A percentile compares a stretch with the other conserved stretches of the same genome.
Conservation (phyloP, 2,888 invertebrate genomes). For the Alloscopus bannaensis region DNA sequence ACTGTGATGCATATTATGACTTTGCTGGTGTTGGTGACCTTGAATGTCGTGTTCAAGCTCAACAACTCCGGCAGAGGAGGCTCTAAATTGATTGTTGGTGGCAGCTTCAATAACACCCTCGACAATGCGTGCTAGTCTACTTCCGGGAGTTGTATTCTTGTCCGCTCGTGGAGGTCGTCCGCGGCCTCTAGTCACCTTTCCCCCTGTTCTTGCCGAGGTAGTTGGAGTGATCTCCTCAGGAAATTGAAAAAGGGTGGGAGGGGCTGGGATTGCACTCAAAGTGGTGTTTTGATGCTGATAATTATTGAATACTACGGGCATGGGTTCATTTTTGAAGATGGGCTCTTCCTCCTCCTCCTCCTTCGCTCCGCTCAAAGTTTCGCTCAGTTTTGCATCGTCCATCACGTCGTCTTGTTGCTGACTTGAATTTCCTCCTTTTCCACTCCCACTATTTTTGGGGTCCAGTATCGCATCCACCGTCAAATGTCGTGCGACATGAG, state of each 20-base stretch:
- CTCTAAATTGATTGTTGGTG: constrained; percentile 1
- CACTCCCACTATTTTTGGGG: not conserved
- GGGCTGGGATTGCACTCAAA: not conserved
- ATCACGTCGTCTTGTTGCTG: too few species aligned
- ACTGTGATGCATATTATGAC: not conserved
- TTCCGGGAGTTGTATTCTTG: constrained; percentile 28
- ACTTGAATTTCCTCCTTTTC: constrained; percentile 28
- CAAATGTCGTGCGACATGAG: constrained; percentile 27
- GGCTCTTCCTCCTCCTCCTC: not conserved
- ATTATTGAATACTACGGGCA: not conserved
- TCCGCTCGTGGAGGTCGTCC: not conserved
- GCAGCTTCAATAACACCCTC: constrained; percentile 37
- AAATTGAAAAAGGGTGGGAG: too few species aligned
- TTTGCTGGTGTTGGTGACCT: constrained; percentile 17
- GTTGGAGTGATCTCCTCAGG: too few species aligned
- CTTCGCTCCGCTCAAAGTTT: not conserved
- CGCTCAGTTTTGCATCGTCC: too few species aligned
- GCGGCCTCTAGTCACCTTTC: too few species aligned
- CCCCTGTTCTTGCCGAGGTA: too few species aligned
- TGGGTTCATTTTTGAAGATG: constrained; percentile 6
- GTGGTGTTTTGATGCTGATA: too few species aligned
- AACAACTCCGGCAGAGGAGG: not conserved
- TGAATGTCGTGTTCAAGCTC: not conserved
- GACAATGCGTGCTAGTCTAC: constrained; percentile 32
- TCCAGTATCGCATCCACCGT: constrained; percentile 1